Conservation (phyloP, 2,797 vertebrate species). For the Glyptemys insculpta region DNA sequence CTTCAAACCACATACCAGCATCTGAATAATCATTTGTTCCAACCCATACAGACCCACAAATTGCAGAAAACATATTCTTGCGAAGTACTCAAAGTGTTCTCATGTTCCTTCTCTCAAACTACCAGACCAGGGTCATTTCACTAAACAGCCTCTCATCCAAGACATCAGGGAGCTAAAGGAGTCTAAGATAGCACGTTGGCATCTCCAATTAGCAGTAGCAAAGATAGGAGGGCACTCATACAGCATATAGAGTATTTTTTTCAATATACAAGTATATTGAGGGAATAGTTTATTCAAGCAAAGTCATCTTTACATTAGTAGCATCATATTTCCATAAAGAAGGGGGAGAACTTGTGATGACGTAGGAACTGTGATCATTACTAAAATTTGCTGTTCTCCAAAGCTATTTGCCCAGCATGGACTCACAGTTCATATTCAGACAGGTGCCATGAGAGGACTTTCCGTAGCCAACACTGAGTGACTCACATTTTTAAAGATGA, state of each 20-base stretch:
- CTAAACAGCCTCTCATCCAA: background rate
- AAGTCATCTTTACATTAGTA: background rate
- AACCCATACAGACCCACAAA: background rate
- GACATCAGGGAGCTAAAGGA: background rate
- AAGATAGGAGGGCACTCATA: background rate
- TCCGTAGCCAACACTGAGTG: conserved; percentile 3
- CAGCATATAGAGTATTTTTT: background rate
- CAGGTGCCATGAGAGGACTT: conserved; percentile 14
- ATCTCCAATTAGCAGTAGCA: background rate
- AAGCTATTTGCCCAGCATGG: background rate
- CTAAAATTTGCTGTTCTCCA: background rate
- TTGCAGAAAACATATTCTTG: background rate
- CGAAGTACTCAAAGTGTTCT: background rate
- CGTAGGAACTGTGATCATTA: background rate
- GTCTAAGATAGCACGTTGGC: background rate
- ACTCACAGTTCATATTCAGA: conserved; percentile 29
- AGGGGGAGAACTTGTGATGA: background rate
- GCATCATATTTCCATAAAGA: background rate
- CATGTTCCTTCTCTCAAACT: background rate
- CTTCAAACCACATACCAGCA: background rate
- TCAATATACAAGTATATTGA: accelerated
- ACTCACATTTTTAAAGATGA: conserved; percentile 53
- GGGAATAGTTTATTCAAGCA: background rate
- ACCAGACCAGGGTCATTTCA: background rate
- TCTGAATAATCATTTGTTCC: background rate